A percentile compares a stretch with the other conserved stretches of the same genome.
These are phyloP conservation scores for Agrochola lychnidis DNA, from an alignment of 2,888 invertebrate species.

Conservation along the genomic window DNA sequence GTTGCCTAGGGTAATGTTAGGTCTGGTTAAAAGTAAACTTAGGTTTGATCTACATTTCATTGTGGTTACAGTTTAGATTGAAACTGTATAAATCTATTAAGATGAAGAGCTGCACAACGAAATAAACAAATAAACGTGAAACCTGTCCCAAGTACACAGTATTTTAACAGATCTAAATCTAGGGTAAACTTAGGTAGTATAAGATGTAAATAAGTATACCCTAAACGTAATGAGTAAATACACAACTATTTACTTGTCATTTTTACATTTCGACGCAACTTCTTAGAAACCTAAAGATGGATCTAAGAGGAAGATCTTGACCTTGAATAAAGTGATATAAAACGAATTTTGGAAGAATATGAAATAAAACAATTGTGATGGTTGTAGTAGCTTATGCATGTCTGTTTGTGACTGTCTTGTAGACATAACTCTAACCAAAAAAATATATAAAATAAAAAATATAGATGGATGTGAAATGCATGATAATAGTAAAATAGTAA, in stretches of 20 bases:
- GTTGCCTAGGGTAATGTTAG: not conserved
- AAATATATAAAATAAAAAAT: too few species aligned
- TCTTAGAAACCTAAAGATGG: not conserved
- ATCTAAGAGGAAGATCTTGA: not conserved
- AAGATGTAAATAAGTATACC: not conserved
- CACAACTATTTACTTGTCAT: not conserved
- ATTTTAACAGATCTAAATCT: not conserved
- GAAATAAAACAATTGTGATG: not conserved
- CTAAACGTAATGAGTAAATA: not conserved
- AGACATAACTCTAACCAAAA: not conserved
- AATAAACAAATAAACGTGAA: not conserved
- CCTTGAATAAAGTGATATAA: not conserved
- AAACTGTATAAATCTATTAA: not conserved
- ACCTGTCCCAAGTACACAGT: not conserved
- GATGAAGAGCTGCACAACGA: not conserved
- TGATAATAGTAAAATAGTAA: slow-evolving; percentile 30
- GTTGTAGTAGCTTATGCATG: slow-evolving; percentile 28
- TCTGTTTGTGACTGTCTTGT: slow-evolving; percentile 9
- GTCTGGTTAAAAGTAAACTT: not conserved
- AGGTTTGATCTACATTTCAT: not conserved
- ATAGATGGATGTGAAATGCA: slow-evolving; percentile 33
- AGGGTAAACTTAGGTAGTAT: not conserved
- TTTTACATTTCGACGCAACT: too few species aligned
- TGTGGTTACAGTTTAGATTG: not conserved
- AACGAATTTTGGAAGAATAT: not conserved